Evolutionary conservation across 2,797 vertebrate genomes (phyloP).

Genomic region (Notamacropus eugenii): DNA sequence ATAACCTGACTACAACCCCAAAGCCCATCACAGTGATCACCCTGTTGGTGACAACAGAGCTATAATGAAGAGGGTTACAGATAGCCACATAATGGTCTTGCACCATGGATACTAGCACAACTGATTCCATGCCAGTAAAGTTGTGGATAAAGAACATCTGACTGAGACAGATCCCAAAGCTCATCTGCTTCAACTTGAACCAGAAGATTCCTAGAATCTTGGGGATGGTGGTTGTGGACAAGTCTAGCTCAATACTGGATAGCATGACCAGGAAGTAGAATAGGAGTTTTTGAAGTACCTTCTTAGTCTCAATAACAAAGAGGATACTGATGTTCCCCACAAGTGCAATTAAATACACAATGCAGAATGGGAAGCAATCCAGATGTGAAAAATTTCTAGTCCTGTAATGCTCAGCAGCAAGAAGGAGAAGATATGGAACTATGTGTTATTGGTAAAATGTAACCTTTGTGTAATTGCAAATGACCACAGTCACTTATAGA

Average conservation of each 20-base stretch:
- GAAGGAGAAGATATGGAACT: too few species aligned
- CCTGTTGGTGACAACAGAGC: constrained; percentile 1
- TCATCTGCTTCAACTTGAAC: constrained; percentile 27
- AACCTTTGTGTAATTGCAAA: neutral
- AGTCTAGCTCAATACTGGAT: too few species aligned
- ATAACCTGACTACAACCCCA: constrained; percentile 28
- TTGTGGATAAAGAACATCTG: constrained; percentile 65
- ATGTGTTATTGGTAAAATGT: too few species aligned
- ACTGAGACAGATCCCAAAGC: constrained; percentile 32
- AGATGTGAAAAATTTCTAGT: too few species aligned
- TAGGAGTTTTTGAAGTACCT: too few species aligned
- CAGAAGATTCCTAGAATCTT: constrained; percentile 62
- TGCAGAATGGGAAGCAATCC: too few species aligned
- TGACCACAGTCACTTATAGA: neutral
- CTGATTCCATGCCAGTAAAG: constrained; percentile 79
- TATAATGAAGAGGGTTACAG: constrained; percentile 28
- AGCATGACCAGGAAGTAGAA: too few species aligned
- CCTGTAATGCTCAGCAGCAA: too few species aligned
- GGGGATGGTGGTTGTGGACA: neutral
- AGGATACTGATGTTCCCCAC: too few species aligned
- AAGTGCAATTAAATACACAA: too few species aligned
- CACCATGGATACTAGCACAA: constrained; percentile 54
- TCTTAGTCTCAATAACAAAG: too few species aligned
- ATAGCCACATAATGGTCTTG: constrained; percentile 37
- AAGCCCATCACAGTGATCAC: neutral